phyloP scores from a whole-genome alignment of 2,113 vertebrate genomes.

The Calyptomena viridis region DNA sequence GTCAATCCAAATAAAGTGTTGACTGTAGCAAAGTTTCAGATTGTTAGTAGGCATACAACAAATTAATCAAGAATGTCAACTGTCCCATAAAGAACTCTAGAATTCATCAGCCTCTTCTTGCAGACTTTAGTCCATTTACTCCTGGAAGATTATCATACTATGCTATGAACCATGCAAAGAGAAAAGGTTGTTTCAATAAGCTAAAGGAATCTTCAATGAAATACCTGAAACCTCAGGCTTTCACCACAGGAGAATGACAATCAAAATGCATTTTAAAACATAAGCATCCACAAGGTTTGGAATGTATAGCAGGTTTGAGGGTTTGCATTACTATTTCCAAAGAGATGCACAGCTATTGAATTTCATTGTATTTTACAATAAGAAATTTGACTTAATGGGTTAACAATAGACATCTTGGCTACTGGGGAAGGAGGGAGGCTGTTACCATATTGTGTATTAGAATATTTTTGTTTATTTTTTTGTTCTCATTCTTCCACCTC shows the following conservation, averaged over 20 bases:
- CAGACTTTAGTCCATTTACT: not conserved
- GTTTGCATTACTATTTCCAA: not conserved
- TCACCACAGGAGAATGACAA: not conserved
- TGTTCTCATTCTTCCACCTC: not conserved
- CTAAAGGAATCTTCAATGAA: not conserved
- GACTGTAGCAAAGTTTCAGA: not conserved
- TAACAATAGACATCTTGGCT: not conserved
- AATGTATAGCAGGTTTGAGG: not conserved
- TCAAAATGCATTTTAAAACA: not conserved
- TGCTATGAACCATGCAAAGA: not conserved
- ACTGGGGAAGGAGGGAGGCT: not conserved
- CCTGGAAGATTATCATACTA: not conserved
- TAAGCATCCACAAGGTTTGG: not conserved
- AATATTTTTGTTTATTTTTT: not conserved
- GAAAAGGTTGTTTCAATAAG: not conserved
- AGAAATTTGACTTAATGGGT: not conserved
- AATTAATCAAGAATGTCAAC: not conserved
- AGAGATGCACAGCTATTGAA: not conserved
- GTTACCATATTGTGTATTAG: not conserved
- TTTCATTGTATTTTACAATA: not conserved
- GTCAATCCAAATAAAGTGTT: not conserved
- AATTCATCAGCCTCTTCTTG: not conserved
- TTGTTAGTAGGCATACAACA: not conserved
- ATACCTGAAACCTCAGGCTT: not conserved
- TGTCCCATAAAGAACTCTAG: not conserved